Base-by-base conservation (phyloP, 2,113 vertebrate species). In the Conger conger region DNA sequence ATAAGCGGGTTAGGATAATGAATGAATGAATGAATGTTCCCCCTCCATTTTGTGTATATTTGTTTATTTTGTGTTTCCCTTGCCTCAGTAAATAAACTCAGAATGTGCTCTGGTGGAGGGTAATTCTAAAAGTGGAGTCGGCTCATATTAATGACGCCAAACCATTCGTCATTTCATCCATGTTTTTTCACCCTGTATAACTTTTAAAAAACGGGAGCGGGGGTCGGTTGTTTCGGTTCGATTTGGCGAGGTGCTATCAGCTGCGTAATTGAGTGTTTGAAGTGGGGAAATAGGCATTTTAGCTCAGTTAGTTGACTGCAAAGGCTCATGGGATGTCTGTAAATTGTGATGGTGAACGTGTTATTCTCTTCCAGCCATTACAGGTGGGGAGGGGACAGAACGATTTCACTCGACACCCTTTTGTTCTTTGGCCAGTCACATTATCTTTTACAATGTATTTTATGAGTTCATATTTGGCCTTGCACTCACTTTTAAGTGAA, bases 181-280 rank as follows among this genome's bases (percentile, higher is more conserved):
- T 45, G 45, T 68, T 36, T 81, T 84, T 78, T 36, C 27, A 60
- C 73, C 87, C 36, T 80, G 3, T 35, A 30, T 33, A 23, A 7
- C 45, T 16, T 17, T 33, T 76, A 3, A 27, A 17, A 7, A 33
- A 35, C 17, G 30, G 11, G 33, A 60, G 38, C 30, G 15, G 17
- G 79, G 13, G 33, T 82, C 0, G 2, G 81, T 87, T 63, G 50
- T 89, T 89, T 84, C 85, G 76, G 85, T 87, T 77, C 81, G 63
- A 23, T 86, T 84, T 81, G 79, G 45, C 78, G 87, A 86, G 81
- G 82, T 77, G 79, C 60, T 86, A 80, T 88, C 57, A 45, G 30
- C 57, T 76, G 83, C 84, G 87, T 88, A 89, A 91, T 45, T 79
- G 86, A 68, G 60, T 78, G 53, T 90, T 89, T 89, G 88, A 89